phyloP scores from a whole-genome alignment of 2,888 invertebrate species.

The Callyntrura guangdongensis region DNA sequence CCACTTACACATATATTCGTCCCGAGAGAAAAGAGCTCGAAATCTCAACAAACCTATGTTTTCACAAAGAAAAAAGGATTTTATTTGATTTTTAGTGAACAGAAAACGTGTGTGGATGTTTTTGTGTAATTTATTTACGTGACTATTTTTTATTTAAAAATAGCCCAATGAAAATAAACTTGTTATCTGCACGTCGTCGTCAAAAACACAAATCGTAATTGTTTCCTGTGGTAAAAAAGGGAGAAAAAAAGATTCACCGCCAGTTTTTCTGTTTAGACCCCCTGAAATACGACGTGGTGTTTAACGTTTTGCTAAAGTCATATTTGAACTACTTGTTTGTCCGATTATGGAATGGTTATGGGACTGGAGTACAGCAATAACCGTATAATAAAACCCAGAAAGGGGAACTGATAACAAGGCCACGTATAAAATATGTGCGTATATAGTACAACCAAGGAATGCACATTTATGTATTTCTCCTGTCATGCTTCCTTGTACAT shows the following conservation, averaged over 20 bases:
- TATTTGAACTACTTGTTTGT: slow-evolving; percentile 76
- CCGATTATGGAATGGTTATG: slow-evolving; percentile 77
- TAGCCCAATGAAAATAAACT: slow-evolving; percentile 44
- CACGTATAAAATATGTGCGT: slow-evolving; percentile 28
- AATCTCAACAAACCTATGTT: slow-evolving; percentile 32
- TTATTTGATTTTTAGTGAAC: slow-evolving; percentile 39
- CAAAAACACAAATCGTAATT: slow-evolving; percentile 58
- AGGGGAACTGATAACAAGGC: slow-evolving; percentile 67
- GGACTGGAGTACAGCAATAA: slow-evolving; percentile 71
- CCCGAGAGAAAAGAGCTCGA: slow-evolving; percentile 48
- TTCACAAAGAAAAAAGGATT: slow-evolving; percentile 50
- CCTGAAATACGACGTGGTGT: slow-evolving; percentile 37
- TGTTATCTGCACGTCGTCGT: slow-evolving; percentile 25
- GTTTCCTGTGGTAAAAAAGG: slow-evolving; percentile 57
- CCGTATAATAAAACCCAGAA: slow-evolving; percentile 73
- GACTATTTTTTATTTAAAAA: slow-evolving; percentile 40
- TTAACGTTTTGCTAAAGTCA: slow-evolving; percentile 56
- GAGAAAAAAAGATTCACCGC: slow-evolving; percentile 40
- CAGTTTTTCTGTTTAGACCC: slow-evolving; percentile 24
- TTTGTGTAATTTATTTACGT: slow-evolving; percentile 45
- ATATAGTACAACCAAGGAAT: not conserved
- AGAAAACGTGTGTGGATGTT: not conserved
- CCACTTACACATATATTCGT: slow-evolving; percentile 63
- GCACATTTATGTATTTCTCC: too few relatives aligned
- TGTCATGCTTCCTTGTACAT: too few relatives aligned